Conservation (phyloP, 2,797 vertebrate genomes). For the Spheniscus humboldti region DNA sequence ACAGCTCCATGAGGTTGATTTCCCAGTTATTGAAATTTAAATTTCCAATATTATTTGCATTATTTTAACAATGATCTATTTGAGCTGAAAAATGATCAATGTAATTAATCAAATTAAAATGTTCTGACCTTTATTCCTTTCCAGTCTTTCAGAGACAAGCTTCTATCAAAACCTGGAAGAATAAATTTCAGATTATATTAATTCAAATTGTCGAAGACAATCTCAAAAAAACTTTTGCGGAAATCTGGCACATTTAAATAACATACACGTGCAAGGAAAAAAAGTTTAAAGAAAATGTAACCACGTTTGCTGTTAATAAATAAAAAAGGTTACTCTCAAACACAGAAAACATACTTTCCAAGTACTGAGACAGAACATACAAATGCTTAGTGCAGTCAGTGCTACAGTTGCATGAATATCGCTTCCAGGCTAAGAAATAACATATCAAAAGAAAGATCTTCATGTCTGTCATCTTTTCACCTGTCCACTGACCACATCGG, state of each 20-base stretch:
- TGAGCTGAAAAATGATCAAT: accelerated
- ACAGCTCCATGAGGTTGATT: not conserved
- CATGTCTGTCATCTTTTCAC: not conserved
- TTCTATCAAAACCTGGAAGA: not conserved
- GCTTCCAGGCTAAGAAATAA: not conserved
- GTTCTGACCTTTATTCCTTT: slow-evolving; percentile 2
- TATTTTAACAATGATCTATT: not conserved
- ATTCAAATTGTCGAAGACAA: not conserved
- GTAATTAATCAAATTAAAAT: not conserved
- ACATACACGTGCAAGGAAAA: not conserved
- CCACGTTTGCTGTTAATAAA: not conserved
- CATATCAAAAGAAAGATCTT: not conserved
- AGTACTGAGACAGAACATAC: not conserved
- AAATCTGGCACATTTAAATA: accelerated
- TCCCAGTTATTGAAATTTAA: not conserved
- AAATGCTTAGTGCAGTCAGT: not conserved
- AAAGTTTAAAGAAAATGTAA: not conserved
- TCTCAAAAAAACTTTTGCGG: not conserved
- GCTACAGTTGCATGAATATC: not conserved
- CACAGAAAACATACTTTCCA: not conserved
- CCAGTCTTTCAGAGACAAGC: not conserved
- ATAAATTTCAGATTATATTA: not conserved
- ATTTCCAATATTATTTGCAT: not conserved
- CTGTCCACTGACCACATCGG: not conserved
- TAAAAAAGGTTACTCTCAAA: not conserved